These are phyloP conservation scores for Manis javanica DNA, from an alignment of 2,797 vertebrate genomes.

Conservation along the genomic window DNA sequence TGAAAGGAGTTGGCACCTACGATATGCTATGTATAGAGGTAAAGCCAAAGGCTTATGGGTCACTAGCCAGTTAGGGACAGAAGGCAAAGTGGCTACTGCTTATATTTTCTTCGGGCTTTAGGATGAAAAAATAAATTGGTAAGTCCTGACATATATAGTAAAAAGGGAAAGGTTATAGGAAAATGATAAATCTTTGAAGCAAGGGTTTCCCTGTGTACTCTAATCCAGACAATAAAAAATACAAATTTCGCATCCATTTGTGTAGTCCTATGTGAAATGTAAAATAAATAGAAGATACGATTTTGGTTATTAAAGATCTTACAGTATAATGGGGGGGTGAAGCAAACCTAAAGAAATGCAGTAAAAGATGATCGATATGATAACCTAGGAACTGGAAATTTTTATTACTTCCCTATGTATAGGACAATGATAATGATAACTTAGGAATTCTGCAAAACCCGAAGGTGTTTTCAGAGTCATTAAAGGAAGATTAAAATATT, in stretches of 20 bases:
- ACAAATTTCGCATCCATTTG: not conserved
- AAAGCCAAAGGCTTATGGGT: not conserved
- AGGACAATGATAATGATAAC: conserved; percentile 64
- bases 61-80: not conserved
- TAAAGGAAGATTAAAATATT: conserved; percentile 70
- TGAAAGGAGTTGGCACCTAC: not conserved
- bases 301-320: conserved; percentile 15
- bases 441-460: conserved; percentile 51
- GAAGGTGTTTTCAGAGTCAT: conserved; percentile 67
- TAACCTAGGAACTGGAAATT: conserved; percentile 38
- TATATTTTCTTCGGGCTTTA: not conserved
- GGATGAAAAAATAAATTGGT: not conserved
- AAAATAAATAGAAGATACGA: conserved; percentile 26
- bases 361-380: conserved; percentile 35
- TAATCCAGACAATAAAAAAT: not conserved
- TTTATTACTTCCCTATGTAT: conserved; percentile 43
- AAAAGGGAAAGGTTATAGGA: not conserved
- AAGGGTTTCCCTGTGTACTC: not conserved
- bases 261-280: not conserved
- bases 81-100: not conserved
- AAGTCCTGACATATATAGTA: not conserved
- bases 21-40: not conserved
- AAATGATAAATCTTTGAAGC: conserved; percentile 39
- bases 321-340: not conserved
- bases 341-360: conserved; percentile 22